Conservation (phyloP, 2,888 invertebrate species). For the Tryphoninae sp. region DNA sequence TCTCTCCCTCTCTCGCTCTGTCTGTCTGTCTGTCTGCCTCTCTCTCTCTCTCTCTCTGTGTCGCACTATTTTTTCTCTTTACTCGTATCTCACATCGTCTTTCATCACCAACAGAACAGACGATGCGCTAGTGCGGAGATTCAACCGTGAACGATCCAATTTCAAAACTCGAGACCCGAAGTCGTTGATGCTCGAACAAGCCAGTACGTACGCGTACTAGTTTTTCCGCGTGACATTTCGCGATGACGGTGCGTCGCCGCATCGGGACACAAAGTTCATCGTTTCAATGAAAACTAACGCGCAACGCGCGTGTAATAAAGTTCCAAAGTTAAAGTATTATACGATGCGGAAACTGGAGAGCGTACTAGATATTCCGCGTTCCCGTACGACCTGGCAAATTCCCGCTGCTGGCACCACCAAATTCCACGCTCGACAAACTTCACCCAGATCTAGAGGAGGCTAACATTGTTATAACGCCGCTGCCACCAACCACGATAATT, state of each 20-base stretch:
- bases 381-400: conserved; percentile 5
- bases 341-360: conserved; percentile 4
- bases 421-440: background rate
- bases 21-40: background rate
- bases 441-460: background rate
- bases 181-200: too few relatives aligned
- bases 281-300: conserved; percentile 4
- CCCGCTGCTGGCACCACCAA: conserved; percentile 2
- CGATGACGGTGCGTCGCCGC: conserved; percentile 34
- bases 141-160: conserved; percentile 39
- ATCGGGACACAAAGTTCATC: conserved; percentile 31
- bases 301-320: conserved; percentile 10
- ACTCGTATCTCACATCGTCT: conserved; percentile 14
- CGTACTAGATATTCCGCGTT: background rate
- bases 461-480: too few relatives aligned
- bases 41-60: background rate
- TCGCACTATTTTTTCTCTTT: background rate
- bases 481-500: background rate
- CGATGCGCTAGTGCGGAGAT: conserved; percentile 11
- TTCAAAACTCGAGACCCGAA: conserved; percentile 11
- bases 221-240: conserved; percentile 18
- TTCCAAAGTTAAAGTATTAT: background rate
- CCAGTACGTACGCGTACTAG: background rate
- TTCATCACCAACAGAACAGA: conserved; percentile 7
- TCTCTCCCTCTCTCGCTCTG: background rate